A percentile compares a stretch with the other conserved stretches of the same genome.
These are phyloP conservation scores for Chaetops frenatus DNA, from an alignment of 2,113 vertebrate species.

Conservation along the genomic window DNA sequence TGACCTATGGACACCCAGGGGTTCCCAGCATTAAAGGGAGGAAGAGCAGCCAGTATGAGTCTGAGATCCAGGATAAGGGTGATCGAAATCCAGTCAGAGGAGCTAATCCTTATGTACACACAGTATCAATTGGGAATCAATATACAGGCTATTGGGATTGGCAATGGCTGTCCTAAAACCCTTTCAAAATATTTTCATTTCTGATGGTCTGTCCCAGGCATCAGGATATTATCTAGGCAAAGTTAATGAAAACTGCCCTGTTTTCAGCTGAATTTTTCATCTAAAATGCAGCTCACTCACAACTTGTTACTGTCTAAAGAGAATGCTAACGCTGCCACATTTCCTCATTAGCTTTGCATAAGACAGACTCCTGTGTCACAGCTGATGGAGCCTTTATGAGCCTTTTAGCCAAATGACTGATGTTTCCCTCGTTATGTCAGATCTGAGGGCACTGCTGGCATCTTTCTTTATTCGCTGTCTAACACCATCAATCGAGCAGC, in stretches of 20 bases:
- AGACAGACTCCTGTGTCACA: slow-evolving; percentile 73
- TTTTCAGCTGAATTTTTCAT: slow-evolving; percentile 56
- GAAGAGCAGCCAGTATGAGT: not conserved
- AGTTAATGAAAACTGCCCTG: not conserved
- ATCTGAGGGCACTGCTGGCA: slow-evolving; percentile 76
- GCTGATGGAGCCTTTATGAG: slow-evolving; percentile 76
- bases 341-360: slow-evolving; percentile 75
- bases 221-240: slow-evolving; percentile 6
- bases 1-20: not conserved
- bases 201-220: slow-evolving; percentile 15
- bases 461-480: slow-evolving; percentile 77
- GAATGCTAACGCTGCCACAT: slow-evolving; percentile 65
- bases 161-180: not conserved
- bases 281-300: slow-evolving; percentile 61
- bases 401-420: slow-evolving; percentile 80
- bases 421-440: slow-evolving; percentile 76
- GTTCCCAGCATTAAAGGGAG: not conserved
- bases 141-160: not conserved
- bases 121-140: not conserved
- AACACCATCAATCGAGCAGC: slow-evolving; percentile 74
- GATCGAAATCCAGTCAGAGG: not conserved
- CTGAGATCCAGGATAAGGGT: not conserved
- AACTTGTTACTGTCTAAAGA: slow-evolving; percentile 70
- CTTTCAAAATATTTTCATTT: slow-evolving; percentile 6
- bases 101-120: not conserved